Conservation (phyloP, 2,888 invertebrate genomes). For the Cantharis flavilabris region DNA sequence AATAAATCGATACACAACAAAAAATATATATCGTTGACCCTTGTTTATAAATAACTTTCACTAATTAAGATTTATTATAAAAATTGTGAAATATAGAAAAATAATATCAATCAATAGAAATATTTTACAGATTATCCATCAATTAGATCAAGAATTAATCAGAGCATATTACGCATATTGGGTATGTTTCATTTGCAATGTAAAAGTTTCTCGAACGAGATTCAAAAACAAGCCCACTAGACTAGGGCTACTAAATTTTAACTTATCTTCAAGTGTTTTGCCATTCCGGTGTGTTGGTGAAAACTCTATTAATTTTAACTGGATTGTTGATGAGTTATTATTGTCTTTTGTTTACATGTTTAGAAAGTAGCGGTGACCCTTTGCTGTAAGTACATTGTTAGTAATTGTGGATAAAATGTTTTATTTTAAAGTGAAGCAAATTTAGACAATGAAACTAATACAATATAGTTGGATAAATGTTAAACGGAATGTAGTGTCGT, state of each 20-base stretch:
- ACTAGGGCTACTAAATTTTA: too few species aligned
- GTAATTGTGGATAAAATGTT: background rate
- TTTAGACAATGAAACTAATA: background rate
- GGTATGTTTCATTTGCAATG: too few species aligned
- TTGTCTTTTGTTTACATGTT: background rate
- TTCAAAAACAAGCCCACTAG: too few species aligned
- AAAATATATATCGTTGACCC: background rate
- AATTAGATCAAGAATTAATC: background rate
- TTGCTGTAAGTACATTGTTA: background rate
- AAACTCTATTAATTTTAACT: background rate
- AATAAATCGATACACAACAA: background rate
- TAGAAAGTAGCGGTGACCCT: background rate
- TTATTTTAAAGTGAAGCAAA: background rate
- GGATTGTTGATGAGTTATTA: background rate
- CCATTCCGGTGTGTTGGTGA: background rate
- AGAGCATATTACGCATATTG: background rate
- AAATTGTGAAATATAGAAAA: background rate
- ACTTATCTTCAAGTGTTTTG: background rate
- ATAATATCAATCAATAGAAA: background rate
- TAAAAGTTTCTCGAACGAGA: too few species aligned
- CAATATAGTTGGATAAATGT: background rate
- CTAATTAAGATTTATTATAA: background rate
- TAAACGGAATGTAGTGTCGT: background rate
- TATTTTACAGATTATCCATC: background rate
- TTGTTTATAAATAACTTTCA: background rate